These are phyloP conservation scores for Ophiodon elongatus DNA, from an alignment of 2,113 vertebrate genomes.

Conservation along the genomic window DNA sequence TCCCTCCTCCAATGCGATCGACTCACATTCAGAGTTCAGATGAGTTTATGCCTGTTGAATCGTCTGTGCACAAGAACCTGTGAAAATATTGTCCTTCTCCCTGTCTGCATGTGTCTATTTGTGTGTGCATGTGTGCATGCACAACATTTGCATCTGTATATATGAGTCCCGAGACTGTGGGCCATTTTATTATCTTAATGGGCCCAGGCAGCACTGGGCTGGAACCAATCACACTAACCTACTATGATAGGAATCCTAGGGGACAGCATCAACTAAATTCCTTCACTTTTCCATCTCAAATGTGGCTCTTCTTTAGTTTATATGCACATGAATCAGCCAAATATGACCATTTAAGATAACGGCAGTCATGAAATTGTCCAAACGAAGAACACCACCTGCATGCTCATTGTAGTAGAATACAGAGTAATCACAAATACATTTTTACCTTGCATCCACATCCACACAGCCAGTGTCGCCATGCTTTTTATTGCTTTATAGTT, in stretches of 20 bases:
- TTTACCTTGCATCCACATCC: constrained; percentile 6
- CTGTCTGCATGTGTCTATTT: constrained; percentile 59
- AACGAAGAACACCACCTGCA: constrained; percentile 46
- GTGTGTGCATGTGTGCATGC: constrained; percentile 49
- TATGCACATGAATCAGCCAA: constrained; percentile 73
- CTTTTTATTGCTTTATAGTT: constrained; percentile 23
- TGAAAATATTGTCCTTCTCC: constrained; percentile 57
- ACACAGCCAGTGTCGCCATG: background rate
- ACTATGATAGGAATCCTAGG: constrained; percentile 79
- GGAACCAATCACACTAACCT: constrained; percentile 82
- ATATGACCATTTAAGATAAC: constrained; percentile 62
- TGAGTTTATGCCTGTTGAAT: constrained; percentile 36
- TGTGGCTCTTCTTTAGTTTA: constrained; percentile 68
- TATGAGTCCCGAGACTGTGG: constrained; percentile 66
- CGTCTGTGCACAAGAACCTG: constrained; percentile 31
- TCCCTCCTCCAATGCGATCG: constrained; percentile 12
- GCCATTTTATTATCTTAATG: constrained; percentile 85
- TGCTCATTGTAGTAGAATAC: constrained; percentile 16
- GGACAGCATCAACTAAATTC: constrained; percentile 69
- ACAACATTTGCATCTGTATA: constrained; percentile 72
- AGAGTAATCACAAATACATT: background rate
- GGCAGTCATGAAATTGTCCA: constrained; percentile 57
- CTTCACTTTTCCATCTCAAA: constrained; percentile 67
- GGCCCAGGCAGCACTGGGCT: constrained; percentile 75
- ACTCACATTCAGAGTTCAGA: constrained; percentile 29